phyloP scores from a whole-genome alignment of 2,113 vertebrate genomes.

The Hyla sarda region DNA sequence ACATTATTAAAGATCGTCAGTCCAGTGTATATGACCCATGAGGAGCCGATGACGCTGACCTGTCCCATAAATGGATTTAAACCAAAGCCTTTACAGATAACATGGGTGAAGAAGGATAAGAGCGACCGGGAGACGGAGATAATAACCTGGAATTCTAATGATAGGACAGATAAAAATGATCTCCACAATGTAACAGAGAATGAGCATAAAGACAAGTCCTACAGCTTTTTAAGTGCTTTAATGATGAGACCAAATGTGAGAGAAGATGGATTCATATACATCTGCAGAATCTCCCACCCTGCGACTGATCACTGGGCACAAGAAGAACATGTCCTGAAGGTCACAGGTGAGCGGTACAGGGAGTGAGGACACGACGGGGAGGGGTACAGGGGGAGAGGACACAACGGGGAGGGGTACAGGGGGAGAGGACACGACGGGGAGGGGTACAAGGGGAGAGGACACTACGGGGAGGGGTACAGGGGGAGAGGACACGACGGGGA shows the following conservation, averaged over 20 bases:
- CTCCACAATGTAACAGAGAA: constrained; percentile 14
- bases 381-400: no score
- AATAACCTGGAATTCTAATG: neutral
- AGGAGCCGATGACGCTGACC: constrained; percentile 38
- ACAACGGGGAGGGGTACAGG: no score
- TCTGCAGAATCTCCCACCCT: constrained; percentile 45
- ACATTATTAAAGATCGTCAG: constrained; percentile 25
- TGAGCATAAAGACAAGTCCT: constrained; percentile 16
- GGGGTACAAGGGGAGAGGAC: no score
- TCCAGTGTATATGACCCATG: constrained; percentile 14
- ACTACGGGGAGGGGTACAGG: no score
- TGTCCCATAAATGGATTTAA: constrained; percentile 58
- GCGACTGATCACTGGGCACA: neutral
- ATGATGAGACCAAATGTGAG: constrained; percentile 31
- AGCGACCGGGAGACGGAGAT: neutral
- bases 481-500: no score
- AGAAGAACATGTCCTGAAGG: neutral
- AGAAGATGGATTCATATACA: constrained; percentile 22
- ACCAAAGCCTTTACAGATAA: constrained; percentile 43
- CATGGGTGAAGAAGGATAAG: constrained; percentile 40
- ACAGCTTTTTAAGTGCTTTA: constrained; percentile 29
- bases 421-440: no score
- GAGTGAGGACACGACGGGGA: neutral
- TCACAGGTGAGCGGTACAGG: constrained; percentile 4
- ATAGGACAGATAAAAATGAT: neutral